A percentile compares a stretch with the other conserved stretches of the same genome.
Evolutionary conservation across 1,140 invertebrate species (phyloP).

Genomic region (Ptiloglossa arizonensis): DNA sequence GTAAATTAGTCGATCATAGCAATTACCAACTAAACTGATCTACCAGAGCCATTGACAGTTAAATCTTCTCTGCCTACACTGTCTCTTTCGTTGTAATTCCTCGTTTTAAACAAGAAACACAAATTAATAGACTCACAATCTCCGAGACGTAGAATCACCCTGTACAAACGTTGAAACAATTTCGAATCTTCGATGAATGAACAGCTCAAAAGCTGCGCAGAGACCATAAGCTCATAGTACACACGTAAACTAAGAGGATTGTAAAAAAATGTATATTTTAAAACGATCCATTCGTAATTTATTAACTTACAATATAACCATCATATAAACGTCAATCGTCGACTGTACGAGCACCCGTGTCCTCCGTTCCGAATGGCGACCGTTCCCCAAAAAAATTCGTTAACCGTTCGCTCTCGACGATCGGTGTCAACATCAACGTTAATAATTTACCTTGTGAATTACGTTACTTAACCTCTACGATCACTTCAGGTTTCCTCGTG

Average conservation of each 20-base stretch:
- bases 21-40: no score
- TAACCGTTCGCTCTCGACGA: background rate
- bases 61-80: no score
- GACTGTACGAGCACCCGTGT: background rate
- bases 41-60: no score
- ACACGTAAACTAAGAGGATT: background rate
- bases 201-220: no score
- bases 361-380: background rate
- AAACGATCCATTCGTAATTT: constrained; percentile 42
- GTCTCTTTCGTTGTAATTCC: no score
- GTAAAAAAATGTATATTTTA: constrained; percentile 2
- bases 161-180: no score
- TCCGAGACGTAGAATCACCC: no score
- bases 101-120: no score
- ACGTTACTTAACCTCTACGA: constrained; percentile 6
- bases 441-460: constrained; percentile 30
- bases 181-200: no score
- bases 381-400: background rate
- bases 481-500: constrained; percentile 68
- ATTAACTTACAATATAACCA: constrained; percentile 33
- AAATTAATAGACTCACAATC: no score
- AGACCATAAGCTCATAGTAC: no score
- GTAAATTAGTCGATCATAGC: no score
- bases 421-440: background rate
- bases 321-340: constrained; percentile 41